These are phyloP conservation scores for Meghimatium bilineatum DNA, from an alignment of 2,888 invertebrate genomes.

Conservation along the genomic window DNA sequence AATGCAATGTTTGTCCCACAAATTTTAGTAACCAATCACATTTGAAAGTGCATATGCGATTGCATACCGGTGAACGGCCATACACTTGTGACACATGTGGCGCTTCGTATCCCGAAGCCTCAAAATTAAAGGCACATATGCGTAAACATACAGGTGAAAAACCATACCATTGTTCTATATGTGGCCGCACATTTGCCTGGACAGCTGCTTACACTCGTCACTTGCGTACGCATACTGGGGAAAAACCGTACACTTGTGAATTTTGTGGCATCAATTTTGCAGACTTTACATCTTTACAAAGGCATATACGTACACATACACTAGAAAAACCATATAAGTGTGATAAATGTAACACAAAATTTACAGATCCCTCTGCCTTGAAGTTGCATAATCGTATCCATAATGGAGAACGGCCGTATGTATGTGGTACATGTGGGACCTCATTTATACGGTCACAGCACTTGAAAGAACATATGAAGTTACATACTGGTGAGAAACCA, in stretches of 20 bases:
- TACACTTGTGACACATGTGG: slow-evolving; percentile 51
- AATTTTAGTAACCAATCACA: slow-evolving; percentile 38
- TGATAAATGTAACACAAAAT: slow-evolving; percentile 39
- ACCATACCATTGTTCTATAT: slow-evolving; percentile 44
- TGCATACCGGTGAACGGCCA: slow-evolving; percentile 52
- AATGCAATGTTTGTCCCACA: slow-evolving; percentile 33
- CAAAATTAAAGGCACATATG: slow-evolving; percentile 38
- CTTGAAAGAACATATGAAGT: slow-evolving; percentile 43
- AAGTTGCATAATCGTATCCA: slow-evolving; percentile 28
- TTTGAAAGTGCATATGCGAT: slow-evolving; percentile 46
- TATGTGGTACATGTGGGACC: slow-evolving; percentile 36
- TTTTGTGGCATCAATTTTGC: slow-evolving; percentile 46
- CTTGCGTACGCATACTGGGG: slow-evolving; percentile 50
- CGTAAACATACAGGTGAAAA: slow-evolving; percentile 49
- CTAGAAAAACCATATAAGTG: slow-evolving; percentile 48
- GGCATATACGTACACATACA: slow-evolving; percentile 49
- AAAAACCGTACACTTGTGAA: slow-evolving; percentile 50
- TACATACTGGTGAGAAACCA: slow-evolving; percentile 49
- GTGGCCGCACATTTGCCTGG: slow-evolving; percentile 43
- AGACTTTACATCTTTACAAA: slow-evolving; percentile 45
- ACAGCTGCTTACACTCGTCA: slow-evolving; percentile 47
- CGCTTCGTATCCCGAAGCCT: slow-evolving; percentile 46
- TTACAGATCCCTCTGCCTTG: slow-evolving; percentile 36
- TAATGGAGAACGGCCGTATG: slow-evolving; percentile 38
- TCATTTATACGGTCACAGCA: slow-evolving; percentile 41